These are phyloP conservation scores for Lepidonotus clava DNA, from an alignment of 2,888 invertebrate genomes.

Conservation along the genomic window DNA sequence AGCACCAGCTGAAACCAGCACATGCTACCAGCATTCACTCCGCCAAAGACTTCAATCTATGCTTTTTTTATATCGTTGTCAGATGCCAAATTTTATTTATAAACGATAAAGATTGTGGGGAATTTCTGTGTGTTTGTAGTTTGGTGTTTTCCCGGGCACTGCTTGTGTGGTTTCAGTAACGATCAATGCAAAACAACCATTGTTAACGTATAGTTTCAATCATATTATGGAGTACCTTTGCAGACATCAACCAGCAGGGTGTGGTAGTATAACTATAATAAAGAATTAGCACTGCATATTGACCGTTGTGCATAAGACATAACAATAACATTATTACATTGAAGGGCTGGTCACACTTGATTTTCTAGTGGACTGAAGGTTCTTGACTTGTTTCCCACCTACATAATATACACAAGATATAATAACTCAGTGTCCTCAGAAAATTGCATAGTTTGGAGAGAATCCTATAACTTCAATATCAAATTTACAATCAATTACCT, in stretches of 20 bases:
- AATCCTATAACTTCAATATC: neutral
- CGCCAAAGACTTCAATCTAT: conserved; percentile 3
- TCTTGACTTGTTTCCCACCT: neutral
- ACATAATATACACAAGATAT: conserved; percentile 37
- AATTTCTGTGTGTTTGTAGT: neutral
- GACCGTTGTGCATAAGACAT: conserved; percentile 39
- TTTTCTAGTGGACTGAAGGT: conserved; percentile 9
- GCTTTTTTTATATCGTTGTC: too few species aligned
- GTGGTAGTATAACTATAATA: too few species aligned
- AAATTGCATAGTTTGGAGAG: conserved; percentile 30
- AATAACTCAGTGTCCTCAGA: conserved; percentile 38
- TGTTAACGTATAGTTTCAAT: neutral
- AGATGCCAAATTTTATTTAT: too few species aligned
- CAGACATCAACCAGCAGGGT: neutral
- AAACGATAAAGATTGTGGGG: too few species aligned
- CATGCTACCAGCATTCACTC: conserved; percentile 38
- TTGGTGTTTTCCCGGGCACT: neutral
- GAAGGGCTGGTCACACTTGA: neutral
- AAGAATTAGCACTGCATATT: conserved; percentile 38
- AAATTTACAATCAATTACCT: conserved; percentile 41
- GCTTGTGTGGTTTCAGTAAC: neutral
- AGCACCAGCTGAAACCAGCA: conserved; percentile 27
- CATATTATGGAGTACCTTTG: neutral
- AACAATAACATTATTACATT: conserved; percentile 10
- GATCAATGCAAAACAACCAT: neutral